phyloP scores from a whole-genome alignment of 2,888 invertebrate genomes.

The Athripsodes cinereus region DNA sequence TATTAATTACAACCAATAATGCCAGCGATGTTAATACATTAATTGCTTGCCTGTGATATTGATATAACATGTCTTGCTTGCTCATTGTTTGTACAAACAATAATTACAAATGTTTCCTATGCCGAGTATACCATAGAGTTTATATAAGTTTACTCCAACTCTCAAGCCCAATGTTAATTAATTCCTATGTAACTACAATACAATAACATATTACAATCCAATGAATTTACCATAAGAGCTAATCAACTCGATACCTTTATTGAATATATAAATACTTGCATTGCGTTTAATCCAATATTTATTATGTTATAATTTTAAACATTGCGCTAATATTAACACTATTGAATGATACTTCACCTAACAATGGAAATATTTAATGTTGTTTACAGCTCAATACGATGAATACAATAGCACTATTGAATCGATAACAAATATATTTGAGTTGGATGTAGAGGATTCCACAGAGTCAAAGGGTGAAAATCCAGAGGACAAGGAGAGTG shows the following conservation, averaged over 20 bases:
- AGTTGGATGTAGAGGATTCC: constrained; percentile 1
- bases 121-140: background rate
- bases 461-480: background rate
- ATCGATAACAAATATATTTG: constrained; percentile 19
- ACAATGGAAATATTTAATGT: constrained; percentile 7
- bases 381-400: constrained; percentile 25
- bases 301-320: no score
- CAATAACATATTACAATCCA: no score
- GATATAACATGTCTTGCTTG: background rate
- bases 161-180: no score
- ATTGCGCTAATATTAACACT: no score
- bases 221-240: no score
- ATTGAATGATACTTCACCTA: background rate
- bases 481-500: background rate
- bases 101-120: background rate
- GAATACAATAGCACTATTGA: constrained; percentile 23
- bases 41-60: background rate
- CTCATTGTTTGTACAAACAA: background rate
- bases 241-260: no score
- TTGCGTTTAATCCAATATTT: no score
- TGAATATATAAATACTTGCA: no score
- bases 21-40: background rate
- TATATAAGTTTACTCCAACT: no score
- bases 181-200: no score
- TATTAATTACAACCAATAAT: background rate